Base-by-base conservation (phyloP, 2,797 vertebrate genomes). In the Hyperoplus immaculatus region DNA sequence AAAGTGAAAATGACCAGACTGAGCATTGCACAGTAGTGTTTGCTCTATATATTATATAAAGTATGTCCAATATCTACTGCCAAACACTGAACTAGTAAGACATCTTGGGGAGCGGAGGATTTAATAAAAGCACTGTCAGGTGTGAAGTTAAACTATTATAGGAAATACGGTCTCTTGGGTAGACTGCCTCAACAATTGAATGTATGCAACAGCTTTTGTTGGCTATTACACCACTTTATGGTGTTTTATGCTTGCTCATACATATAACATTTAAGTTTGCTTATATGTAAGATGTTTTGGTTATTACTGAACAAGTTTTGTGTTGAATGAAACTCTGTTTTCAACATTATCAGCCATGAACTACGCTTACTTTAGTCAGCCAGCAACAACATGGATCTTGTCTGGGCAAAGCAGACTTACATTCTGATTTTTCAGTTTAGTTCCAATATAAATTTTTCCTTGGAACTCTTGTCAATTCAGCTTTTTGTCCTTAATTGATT, bases 401-500 rank as follows among this genome's bases (percentile, higher is more conserved):
- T 75, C 36, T 29, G n/a, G 47, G 45, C 47, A 60, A 75, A 60
- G 64, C 41, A 61, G 29, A 65, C 68, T 55, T 42, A 64, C 42
- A 67, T 61, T 45, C 51, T 15, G 42, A 81, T 70, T 82, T 84
- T 73, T 81, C 18, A 45, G 21, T 54, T 78, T 75, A 51, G 56
- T 50, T 89, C 81, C 72, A 89, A 60, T 69, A 77, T 78, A 84
- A 80, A 83, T 88, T 56, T 83, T 73, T 50, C 56, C 61, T 18
- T 81, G 81, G 87, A 91, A 85, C 84, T 38, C 80, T 62, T 86
- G 85, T 86, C 80, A 84, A 65, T 79, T 75, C 72, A 75, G 75
- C 64, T 81, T 89, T 90, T 87, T 88, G 67, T 88, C 75, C 81
- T 82, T 71, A 73, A 74, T 74, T 85, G 77, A 88, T 91, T 86